Evolutionary conservation across 2,888 invertebrate species (phyloP).

Genomic region (Nomada hirtipes): DNA sequence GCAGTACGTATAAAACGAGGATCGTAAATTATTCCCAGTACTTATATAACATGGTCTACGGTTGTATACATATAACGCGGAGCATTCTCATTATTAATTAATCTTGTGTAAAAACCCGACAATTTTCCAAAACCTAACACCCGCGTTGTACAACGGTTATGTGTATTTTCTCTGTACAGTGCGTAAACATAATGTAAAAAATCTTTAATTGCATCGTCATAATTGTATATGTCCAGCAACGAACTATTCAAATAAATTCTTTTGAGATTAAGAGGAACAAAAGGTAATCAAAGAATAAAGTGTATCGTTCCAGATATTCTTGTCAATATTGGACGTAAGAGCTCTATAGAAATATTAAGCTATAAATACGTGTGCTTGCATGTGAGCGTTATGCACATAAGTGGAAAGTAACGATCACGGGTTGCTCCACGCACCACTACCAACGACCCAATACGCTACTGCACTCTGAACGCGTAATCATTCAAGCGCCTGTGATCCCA

Average conservation of each 20-base stretch:
- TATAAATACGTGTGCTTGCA: not conserved
- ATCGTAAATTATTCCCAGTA: too few species aligned
- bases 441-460: conserved; percentile 20
- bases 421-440: conserved; percentile 46
- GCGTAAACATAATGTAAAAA: too few species aligned
- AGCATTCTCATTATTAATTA: too few species aligned
- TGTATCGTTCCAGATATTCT: not conserved
- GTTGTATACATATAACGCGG: too few species aligned
- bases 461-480: conserved; percentile 62
- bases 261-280: not conserved
- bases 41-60: too few species aligned
- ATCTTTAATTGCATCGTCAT: too few species aligned
- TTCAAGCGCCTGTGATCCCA: conserved; percentile 51
- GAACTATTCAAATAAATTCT: too few species aligned
- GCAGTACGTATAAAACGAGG: too few species aligned
- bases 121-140: too few species aligned
- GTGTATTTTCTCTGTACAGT: too few species aligned
- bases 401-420: conserved; percentile 66
- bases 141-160: too few species aligned
- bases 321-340: not conserved
- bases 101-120: too few species aligned
- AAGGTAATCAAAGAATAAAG: not conserved
- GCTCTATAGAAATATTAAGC: not conserved
- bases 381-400: conserved; percentile 38
- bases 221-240: not conserved